Evolutionary conservation across 2,113 vertebrate species (phyloP).

Genomic region (Otis tarda): DNA sequence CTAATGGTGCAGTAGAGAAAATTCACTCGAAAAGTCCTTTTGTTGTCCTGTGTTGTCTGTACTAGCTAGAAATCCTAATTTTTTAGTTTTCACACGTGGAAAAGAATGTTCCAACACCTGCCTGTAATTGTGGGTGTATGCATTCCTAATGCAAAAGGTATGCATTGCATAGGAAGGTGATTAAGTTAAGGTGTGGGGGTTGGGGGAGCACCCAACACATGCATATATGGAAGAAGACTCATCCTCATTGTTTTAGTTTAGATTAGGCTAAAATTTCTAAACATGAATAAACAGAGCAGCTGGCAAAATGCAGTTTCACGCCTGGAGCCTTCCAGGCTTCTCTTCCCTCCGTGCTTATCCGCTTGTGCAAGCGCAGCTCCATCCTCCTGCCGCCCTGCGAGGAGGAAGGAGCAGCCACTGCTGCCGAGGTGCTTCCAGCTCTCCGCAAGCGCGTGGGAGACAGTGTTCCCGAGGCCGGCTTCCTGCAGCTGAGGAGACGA

Average conservation of each 20-base stretch:
- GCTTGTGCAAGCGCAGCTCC: conserved; percentile 50
- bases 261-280: neutral
- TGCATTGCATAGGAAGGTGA: neutral
- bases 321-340: neutral
- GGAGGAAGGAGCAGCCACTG: conserved; percentile 58
- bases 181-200: neutral
- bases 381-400: conserved; percentile 40
- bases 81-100: neutral
- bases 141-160: conserved; percentile 34
- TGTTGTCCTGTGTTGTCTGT: neutral
- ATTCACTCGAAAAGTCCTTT: neutral
- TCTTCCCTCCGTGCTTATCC: neutral
- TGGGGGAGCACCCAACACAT: neutral
- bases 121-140: neutral
- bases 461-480: conserved; percentile 59
- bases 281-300: neutral
- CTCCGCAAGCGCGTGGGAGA: conserved; percentile 13
- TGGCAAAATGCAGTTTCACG: neutral
- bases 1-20: neutral
- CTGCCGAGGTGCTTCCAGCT: conserved; percentile 11
- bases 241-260: neutral
- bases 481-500: conserved; percentile 41
- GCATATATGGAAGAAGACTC: neutral
- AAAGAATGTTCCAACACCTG: neutral
- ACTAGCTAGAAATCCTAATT: neutral